phyloP scores from a whole-genome alignment of 2,888 invertebrate genomes.

The Carabus problematicus region DNA sequence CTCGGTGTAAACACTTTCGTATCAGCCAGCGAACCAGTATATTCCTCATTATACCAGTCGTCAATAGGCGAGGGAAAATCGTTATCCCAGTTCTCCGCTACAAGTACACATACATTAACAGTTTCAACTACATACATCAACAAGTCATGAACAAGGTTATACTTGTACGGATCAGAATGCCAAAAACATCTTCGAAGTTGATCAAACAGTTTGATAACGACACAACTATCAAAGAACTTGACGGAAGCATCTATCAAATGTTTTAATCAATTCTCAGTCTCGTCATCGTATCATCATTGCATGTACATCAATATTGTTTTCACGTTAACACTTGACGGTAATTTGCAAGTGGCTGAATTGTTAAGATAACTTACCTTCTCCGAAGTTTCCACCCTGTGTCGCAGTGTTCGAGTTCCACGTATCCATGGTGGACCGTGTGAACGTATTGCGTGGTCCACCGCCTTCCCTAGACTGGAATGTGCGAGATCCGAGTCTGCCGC shows the following conservation, averaged over 20 bases:
- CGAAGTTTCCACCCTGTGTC: neutral
- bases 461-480: constrained; percentile 51
- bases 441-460: constrained; percentile 48
- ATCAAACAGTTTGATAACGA: neutral
- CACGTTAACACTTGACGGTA: neutral
- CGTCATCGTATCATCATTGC: constrained; percentile 54
- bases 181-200: constrained; percentile 46
- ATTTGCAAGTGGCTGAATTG: neutral
- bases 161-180: constrained; percentile 47
- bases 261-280: constrained; percentile 48
- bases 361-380: constrained; percentile 1
- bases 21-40: constrained; percentile 92
- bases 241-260: constrained; percentile 31
- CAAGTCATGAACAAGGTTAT: neutral
- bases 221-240: constrained; percentile 48
- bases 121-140: neutral
- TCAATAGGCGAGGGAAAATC: constrained; percentile 58
- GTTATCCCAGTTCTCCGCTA: constrained; percentile 80
- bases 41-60: constrained; percentile 78
- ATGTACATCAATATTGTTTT: neutral
- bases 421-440: constrained; percentile 56
- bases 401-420: constrained; percentile 63
- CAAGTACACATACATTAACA: neutral
- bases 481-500: constrained; percentile 59
- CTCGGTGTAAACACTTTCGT: constrained; percentile 88